Percentiles rank a stretch among this genome's conserved stretches.
These are phyloP conservation scores for Danio tinwini DNA, from an alignment of 2,797 vertebrate species.

Conservation along the genomic window DNA sequence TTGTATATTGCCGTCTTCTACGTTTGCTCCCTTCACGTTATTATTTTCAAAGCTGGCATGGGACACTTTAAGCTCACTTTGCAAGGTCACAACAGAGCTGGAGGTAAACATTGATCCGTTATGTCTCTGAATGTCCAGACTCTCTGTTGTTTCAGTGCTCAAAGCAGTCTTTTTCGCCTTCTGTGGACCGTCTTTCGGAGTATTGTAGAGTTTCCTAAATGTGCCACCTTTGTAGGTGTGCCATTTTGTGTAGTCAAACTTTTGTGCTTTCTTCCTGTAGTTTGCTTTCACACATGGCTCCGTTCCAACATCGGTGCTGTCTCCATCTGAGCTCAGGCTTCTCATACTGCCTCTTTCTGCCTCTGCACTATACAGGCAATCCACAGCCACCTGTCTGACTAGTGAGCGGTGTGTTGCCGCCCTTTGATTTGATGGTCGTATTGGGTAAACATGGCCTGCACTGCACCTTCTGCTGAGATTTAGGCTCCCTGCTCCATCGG, in stretches of 20 bases:
- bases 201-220: conserved; percentile 89
- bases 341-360: conserved; percentile 71
- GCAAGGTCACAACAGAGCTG: conserved; percentile 32
- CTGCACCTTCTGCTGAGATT: conserved; percentile 71
- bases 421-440: conserved; percentile 78
- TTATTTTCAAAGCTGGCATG: conserved; percentile 42
- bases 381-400: conserved; percentile 92
- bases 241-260: conserved; percentile 96
- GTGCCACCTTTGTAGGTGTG: conserved; percentile 93
- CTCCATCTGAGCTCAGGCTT: conserved; percentile 68
- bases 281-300: conserved; percentile 75
- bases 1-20: conserved; percentile 47
- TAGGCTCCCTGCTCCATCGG: conserved; percentile 61
- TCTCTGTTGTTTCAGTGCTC: conserved; percentile 62
- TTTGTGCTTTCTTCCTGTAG: conserved; percentile 81
- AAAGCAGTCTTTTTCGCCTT: conserved; percentile 70
- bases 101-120: conserved; percentile 37
- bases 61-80: conserved; percentile 28
- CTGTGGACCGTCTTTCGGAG: conserved; percentile 68
- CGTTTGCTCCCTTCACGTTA: conserved; percentile 47
- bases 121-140: conserved; percentile 59
- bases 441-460: conserved; percentile 71
- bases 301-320: conserved; percentile 67
- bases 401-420: conserved; percentile 85
- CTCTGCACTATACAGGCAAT: conserved; percentile 81